Evolutionary conservation across 2,797 vertebrate species (phyloP).

Genomic region (Acropternis orthonyx): DNA sequence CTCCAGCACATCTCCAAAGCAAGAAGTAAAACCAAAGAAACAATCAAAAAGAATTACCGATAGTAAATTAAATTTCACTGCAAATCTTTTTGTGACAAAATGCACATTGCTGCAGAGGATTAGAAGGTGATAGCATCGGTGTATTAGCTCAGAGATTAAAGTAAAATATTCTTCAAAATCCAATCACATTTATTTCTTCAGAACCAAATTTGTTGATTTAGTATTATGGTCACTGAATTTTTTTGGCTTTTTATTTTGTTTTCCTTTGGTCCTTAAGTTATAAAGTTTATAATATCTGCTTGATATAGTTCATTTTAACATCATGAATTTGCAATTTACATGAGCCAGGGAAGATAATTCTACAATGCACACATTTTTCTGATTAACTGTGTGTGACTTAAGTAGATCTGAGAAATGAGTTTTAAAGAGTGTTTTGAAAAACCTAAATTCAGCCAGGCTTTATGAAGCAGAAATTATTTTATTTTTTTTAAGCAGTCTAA

Average conservation of each 20-base stretch:
- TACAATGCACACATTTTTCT: slow-evolving; percentile 45
- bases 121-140: slow-evolving; percentile 45
- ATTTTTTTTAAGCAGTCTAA: background rate
- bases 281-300: slow-evolving; percentile 42
- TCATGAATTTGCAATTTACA: slow-evolving; percentile 66
- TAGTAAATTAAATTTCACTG: slow-evolving; percentile 43
- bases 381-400: slow-evolving; percentile 70
- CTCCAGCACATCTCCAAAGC: background rate
- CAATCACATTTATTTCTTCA: slow-evolving; percentile 30
- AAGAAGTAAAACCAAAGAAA: background rate
- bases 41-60: background rate
- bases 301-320: slow-evolving; percentile 51
- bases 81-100: slow-evolving; percentile 52
- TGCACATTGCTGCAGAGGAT: slow-evolving; percentile 37
- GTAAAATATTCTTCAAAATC: slow-evolving; percentile 49
- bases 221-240: background rate
- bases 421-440: slow-evolving; percentile 60
- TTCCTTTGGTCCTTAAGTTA: slow-evolving; percentile 47
- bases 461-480: background rate
- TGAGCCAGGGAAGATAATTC: slow-evolving; percentile 65
- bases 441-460: slow-evolving; percentile 33
- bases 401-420: slow-evolving; percentile 60
- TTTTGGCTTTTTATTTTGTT: slow-evolving; percentile 43
- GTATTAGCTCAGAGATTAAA: slow-evolving; percentile 53
- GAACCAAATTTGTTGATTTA: slow-evolving; percentile 17